Evolutionary conservation across 1,140 invertebrate species (phyloP).

Genomic region (Bombus picipes): DNA sequence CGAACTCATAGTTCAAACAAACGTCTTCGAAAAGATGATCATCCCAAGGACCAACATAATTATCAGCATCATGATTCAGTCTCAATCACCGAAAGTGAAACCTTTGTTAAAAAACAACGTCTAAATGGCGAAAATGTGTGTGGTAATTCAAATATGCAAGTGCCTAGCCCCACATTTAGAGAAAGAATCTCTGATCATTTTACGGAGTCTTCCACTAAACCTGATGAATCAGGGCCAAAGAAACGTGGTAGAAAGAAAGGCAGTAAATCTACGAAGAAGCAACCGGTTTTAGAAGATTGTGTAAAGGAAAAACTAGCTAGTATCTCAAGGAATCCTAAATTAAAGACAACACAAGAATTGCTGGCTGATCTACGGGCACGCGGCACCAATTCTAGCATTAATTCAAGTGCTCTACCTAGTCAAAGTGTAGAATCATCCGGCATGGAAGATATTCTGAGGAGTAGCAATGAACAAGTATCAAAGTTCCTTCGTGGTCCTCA

Average conservation of each 20-base stretch:
- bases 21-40: slow-evolving; percentile 84
- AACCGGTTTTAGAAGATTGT: slow-evolving; percentile 82
- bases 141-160: slow-evolving; percentile 79
- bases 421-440: slow-evolving; percentile 78
- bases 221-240: slow-evolving; percentile 80
- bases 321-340: slow-evolving; percentile 86
- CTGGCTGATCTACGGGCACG: slow-evolving; percentile 90
- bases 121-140: slow-evolving; percentile 79
- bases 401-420: slow-evolving; percentile 76
- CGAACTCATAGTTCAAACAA: slow-evolving; percentile 86
- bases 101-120: slow-evolving; percentile 73
- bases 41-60: slow-evolving; percentile 55
- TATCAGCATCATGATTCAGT: slow-evolving; percentile 39
- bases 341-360: slow-evolving; percentile 93
- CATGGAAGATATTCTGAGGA: slow-evolving; percentile 76
- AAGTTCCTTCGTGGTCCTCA: slow-evolving; percentile 84
- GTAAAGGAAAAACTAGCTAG: slow-evolving; percentile 87
- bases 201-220: slow-evolving; percentile 66
- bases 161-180: slow-evolving; percentile 79
- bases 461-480: slow-evolving; percentile 81
- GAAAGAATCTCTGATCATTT: slow-evolving; percentile 63
- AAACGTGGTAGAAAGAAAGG: slow-evolving; percentile 88
- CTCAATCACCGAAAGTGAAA: slow-evolving; percentile 62
- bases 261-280: slow-evolving; percentile 85
- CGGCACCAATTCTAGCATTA: slow-evolving; percentile 77